Evolutionary conservation across 2,113 vertebrate species (phyloP).

Genomic region (Rhinopomastus cyanomelas): DNA sequence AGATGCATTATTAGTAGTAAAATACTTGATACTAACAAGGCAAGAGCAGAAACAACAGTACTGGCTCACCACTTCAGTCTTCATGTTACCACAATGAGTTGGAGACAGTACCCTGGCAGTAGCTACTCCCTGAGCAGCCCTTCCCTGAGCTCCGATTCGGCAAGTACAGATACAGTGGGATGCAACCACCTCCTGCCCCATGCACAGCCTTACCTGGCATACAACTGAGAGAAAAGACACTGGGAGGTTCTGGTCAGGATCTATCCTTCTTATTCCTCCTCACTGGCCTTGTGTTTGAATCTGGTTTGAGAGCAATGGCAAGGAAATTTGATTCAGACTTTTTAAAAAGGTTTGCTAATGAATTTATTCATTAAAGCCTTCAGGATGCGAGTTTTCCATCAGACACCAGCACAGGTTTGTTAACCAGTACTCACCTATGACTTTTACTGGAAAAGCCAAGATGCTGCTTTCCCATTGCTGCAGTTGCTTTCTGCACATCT

Average conservation of each 20-base stretch:
- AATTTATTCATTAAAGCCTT: constrained; percentile 56
- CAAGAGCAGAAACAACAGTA: background rate
- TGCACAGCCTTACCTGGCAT: background rate
- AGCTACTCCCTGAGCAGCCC: background rate
- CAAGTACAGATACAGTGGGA: background rate
- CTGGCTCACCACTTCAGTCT: background rate
- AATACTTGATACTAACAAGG: background rate
- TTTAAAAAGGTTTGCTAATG: constrained; percentile 53
- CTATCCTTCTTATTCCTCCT: constrained; percentile 27
- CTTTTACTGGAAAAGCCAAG: background rate
- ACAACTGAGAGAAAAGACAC: background rate
- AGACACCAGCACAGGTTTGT: constrained; percentile 4
- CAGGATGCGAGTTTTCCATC: constrained; percentile 30
- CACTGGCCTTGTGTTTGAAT: constrained; percentile 39
- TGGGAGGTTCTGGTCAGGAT: constrained; percentile 3
- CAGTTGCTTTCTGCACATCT: background rate
- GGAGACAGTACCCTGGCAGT: background rate
- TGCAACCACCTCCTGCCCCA: background rate
- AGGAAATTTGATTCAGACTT: constrained; percentile 58
- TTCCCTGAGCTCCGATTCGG: background rate
- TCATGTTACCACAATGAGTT: fast-evolving
- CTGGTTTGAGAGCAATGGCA: constrained; percentile 32
- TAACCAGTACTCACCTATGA: constrained; percentile 24
- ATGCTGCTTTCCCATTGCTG: background rate
- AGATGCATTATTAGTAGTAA: background rate